Evolutionary conservation across 2,888 invertebrate species (phyloP).

Genomic region (Augochlorella aurata): DNA sequence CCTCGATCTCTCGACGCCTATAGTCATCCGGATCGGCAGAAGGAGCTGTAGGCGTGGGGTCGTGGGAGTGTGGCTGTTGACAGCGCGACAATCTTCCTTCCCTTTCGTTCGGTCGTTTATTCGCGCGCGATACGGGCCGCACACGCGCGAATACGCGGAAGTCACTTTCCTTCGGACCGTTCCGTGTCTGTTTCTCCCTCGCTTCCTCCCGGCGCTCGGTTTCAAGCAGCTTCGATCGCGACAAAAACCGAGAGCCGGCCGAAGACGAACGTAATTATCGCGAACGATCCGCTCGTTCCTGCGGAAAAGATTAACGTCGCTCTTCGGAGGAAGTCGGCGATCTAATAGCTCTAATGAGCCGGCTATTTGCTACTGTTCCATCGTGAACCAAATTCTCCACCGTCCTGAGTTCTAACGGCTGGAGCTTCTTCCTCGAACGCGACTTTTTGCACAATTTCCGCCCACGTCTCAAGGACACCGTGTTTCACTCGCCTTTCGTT

Average conservation of each 20-base stretch:
- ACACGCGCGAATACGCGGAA: constrained; percentile 52
- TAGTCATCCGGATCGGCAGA: neutral
- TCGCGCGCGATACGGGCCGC: constrained; percentile 24
- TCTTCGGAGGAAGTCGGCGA: neutral
- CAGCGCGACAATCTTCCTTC: constrained; percentile 49
- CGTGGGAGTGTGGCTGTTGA: constrained; percentile 39
- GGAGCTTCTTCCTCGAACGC: neutral
- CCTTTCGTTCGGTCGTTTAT: constrained; percentile 52
- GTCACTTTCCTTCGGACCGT: constrained; percentile 67
- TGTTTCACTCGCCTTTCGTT: too few species aligned
- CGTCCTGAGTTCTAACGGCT: neutral
- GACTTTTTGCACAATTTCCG: neutral
- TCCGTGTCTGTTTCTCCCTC: constrained; percentile 37
- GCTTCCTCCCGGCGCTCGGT: constrained; percentile 30
- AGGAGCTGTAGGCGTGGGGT: constrained; percentile 12
- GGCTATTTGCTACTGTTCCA: neutral
- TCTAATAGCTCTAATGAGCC: constrained; percentile 6
- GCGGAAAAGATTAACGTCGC: neutral
- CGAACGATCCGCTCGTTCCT: constrained; percentile 24
- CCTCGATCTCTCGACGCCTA: too few species aligned
- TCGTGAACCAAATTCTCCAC: neutral
- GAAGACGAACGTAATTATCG: constrained; percentile 32
- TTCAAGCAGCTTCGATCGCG: constrained; percentile 29
- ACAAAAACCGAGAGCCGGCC: constrained; percentile 12
- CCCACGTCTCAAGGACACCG: too few species aligned